Conservation (phyloP, 2,113 vertebrate genomes). For the Alectura lathami region DNA sequence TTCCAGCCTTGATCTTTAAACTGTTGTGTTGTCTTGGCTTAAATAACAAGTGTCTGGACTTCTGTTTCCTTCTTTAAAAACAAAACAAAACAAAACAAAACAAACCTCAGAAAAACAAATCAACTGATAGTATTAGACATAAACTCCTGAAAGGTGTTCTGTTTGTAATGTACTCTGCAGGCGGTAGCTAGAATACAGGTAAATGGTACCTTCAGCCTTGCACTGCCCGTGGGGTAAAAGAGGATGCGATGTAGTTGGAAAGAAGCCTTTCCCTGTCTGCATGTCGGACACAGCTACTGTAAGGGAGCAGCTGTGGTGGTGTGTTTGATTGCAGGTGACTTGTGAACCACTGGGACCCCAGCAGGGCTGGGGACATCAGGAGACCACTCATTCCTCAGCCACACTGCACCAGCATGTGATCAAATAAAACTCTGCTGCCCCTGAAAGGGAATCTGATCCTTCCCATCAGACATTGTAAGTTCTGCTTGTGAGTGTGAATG, state of each 20-base stretch:
- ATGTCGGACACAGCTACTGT: not conserved
- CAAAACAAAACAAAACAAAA: not conserved
- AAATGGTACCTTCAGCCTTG: not conserved
- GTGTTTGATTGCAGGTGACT: not conserved
- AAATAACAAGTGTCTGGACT: not conserved
- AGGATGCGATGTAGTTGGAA: not conserved
- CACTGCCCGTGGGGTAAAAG: not conserved
- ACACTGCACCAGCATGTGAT: not conserved
- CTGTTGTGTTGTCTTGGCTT: not conserved
- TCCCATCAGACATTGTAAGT: not conserved
- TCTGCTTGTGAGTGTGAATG: not conserved
- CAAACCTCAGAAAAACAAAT: not conserved
- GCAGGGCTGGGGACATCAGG: not conserved
- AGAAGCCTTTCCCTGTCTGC: not conserved
- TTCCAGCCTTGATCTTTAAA: not conserved
- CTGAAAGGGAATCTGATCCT: not conserved
- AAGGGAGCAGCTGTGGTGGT: not conserved
- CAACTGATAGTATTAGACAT: not conserved
- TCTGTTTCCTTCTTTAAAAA: not conserved
- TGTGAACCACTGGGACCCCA: accelerated
- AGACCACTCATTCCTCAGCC: not conserved
- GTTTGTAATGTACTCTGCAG: not conserved
- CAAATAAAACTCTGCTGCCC: not conserved
- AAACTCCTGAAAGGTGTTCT: not conserved
- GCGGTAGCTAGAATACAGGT: not conserved